Percentiles rank a stretch among this genome's conserved stretches.
Evolutionary conservation across 1,140 invertebrate genomes (phyloP).

Genomic region (Vanessa tameamea): DNA sequence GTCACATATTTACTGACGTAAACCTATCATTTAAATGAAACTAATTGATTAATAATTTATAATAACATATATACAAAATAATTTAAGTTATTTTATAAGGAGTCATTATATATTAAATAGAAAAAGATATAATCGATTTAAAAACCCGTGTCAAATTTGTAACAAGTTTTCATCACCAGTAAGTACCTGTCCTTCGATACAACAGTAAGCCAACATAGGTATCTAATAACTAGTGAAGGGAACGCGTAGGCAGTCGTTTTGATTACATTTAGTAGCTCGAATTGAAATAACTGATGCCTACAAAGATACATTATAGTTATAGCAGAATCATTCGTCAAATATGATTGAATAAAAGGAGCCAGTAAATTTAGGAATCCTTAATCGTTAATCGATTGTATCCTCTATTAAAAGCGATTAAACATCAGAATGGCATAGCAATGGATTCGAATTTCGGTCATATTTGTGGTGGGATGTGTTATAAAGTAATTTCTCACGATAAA

Average conservation of each 20-base stretch:
- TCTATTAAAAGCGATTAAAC: neutral
- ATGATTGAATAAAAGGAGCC: constrained; percentile 33
- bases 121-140: neutral
- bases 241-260: constrained; percentile 53
- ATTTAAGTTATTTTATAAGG: neutral
- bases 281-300: constrained; percentile 41
- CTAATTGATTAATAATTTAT: constrained; percentile 20
- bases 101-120: neutral
- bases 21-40: constrained; percentile 19
- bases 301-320: constrained; percentile 34
- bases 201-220: constrained; percentile 36
- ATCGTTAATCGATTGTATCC: constrained; percentile 7
- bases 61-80: constrained; percentile 7
- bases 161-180: no score
- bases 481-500: constrained; percentile 12
- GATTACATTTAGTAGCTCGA: constrained; percentile 39
- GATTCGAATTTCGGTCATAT: neutral
- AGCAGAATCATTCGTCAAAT: constrained; percentile 41
- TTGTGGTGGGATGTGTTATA: neutral
- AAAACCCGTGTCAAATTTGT: no score
- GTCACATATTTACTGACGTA: constrained; percentile 27
- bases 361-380: constrained; percentile 2
- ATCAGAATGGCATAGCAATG: neutral
- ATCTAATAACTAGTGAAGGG: constrained; percentile 50
- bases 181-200: constrained; percentile 31